These are phyloP conservation scores for Resseliella maxima DNA, from an alignment of 2,888 invertebrate genomes.

Conservation along the genomic window DNA sequence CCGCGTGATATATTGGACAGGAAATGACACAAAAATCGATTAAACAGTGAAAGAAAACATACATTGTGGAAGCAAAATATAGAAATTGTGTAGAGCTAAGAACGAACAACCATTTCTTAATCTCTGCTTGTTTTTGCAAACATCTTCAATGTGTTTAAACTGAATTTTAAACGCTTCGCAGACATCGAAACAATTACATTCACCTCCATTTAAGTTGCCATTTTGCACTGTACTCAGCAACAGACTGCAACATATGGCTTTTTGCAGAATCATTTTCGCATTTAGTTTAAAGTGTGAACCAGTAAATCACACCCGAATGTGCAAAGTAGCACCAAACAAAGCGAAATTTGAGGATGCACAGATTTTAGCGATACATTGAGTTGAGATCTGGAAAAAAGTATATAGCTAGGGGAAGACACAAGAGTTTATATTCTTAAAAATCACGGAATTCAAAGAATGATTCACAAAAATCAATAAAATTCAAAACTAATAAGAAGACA, in stretches of 20 bases:
- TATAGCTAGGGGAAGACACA: too few relatives aligned
- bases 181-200: constrained; percentile 25
- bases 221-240: background rate
- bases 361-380: background rate
- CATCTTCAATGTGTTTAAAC: background rate
- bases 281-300: background rate
- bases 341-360: background rate
- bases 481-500: too few relatives aligned
- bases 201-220: background rate
- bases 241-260: constrained; percentile 21
- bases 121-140: constrained; percentile 13
- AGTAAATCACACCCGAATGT: constrained; percentile 8
- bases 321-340: background rate
- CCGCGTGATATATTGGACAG: constrained; percentile 24
- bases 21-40: constrained; percentile 34
- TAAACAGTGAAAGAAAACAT: background rate
- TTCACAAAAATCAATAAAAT: too few relatives aligned
- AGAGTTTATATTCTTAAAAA: too few relatives aligned
- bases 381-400: too few relatives aligned
- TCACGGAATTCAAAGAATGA: too few relatives aligned
- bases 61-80: background rate
- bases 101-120: background rate
- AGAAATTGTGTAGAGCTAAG: background rate
- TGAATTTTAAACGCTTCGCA: constrained; percentile 16
- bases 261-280: constrained; percentile 34